Evolutionary conservation across 30 jellyfish, hydroid and myxozoan genomes (phyloP).

Genomic region (Aurelia coerulea): DNA sequence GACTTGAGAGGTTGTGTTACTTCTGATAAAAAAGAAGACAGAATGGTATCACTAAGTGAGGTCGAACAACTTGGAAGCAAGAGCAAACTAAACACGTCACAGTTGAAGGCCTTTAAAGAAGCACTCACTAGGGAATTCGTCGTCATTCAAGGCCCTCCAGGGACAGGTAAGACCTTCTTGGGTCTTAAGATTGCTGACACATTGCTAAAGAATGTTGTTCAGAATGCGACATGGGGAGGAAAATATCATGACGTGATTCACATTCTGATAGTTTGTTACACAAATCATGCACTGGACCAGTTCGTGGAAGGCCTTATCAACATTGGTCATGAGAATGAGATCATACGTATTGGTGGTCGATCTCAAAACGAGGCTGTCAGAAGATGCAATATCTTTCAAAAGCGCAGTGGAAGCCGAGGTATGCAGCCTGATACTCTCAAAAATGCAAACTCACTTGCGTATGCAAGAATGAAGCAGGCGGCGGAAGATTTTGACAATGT

Average conservation of each 20-base stretch:
- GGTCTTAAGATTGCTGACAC: constrained; percentile 75
- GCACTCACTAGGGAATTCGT: constrained; percentile 60
- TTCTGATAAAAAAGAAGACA: constrained; percentile 35
- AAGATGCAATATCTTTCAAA: constrained; percentile 3
- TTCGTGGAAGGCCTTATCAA: constrained; percentile 65
- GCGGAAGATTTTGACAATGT: background rate
- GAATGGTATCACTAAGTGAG: background rate
- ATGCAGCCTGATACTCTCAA: background rate
- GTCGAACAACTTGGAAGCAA: background rate
- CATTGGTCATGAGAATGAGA: constrained; percentile 57
- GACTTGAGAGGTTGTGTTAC: constrained; percentile 15
- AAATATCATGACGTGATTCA: constrained; percentile 11
- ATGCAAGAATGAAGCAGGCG: background rate
- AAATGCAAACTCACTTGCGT: background rate
- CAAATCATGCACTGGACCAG: constrained; percentile 94
- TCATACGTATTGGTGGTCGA: constrained; percentile 84
- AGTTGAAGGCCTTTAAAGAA: constrained; percentile 38
- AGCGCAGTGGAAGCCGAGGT: background rate
- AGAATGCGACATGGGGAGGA: constrained; percentile 4
- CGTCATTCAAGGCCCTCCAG: constrained; percentile 98
- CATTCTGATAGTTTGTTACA: constrained; percentile 79
- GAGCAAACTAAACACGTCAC: constrained; percentile 12
- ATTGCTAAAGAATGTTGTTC: constrained; percentile 36
- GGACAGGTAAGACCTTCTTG: constrained; percentile 88
- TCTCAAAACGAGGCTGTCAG: constrained; percentile 64